phyloP scores from a whole-genome alignment of 2,888 invertebrate species.

The Furcula furcula region DNA sequence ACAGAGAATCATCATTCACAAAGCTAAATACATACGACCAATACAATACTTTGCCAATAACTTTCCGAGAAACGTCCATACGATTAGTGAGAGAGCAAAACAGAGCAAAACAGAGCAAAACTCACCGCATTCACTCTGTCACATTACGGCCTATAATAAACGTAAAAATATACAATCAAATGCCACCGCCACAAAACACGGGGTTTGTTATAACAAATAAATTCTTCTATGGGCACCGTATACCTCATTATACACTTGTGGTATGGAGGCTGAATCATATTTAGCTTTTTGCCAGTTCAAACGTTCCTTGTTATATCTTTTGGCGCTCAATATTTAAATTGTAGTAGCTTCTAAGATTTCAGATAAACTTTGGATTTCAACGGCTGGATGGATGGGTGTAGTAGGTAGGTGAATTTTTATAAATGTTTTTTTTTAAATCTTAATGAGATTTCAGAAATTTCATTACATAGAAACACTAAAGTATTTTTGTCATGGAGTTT shows the following conservation, averaged over 20 bases:
- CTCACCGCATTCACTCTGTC: constrained; percentile 64
- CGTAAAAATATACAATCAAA: constrained; percentile 59
- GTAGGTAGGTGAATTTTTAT: too few relatives aligned
- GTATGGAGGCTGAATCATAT: constrained; percentile 41
- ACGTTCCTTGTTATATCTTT: constrained; percentile 37
- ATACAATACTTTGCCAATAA: too few relatives aligned
- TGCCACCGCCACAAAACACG: constrained; percentile 53
- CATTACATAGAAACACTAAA: too few relatives aligned
- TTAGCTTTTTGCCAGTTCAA: constrained; percentile 24
- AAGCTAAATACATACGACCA: too few relatives aligned
- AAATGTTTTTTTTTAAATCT: too few relatives aligned
- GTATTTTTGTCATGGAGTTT: too few relatives aligned
- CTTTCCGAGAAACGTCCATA: constrained; percentile 16
- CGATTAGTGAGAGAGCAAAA: constrained; percentile 21
- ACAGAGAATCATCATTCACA: too few relatives aligned
- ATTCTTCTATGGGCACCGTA: constrained; percentile 32
- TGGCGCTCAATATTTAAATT: constrained; percentile 23
- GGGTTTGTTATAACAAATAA: constrained; percentile 27
- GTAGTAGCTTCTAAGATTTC: constrained; percentile 25
- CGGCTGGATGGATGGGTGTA: too few relatives aligned
- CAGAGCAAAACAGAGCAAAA: constrained; percentile 40
- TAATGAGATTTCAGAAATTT: too few relatives aligned
- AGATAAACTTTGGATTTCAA: constrained; percentile 24
- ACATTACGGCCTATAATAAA: constrained; percentile 66
- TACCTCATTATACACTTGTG: constrained; percentile 41